phyloP scores from a whole-genome alignment of 2,888 invertebrate genomes.

The Phania funesta region DNA sequence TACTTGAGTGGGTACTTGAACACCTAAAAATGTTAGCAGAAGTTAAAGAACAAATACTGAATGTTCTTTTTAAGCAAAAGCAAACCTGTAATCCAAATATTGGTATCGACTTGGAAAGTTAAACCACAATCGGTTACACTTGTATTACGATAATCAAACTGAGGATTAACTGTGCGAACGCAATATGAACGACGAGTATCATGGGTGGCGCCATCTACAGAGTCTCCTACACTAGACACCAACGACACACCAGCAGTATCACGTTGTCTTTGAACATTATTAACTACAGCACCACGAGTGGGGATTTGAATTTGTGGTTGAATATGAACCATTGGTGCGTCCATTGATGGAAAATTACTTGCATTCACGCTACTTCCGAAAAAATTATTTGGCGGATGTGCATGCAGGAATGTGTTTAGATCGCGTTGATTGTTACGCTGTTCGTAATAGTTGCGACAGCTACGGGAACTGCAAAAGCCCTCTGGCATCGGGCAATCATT shows the following conservation, averaged over 20 bases:
- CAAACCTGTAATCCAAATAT: conserved; percentile 86
- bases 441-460: conserved; percentile 75
- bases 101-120: conserved; percentile 90
- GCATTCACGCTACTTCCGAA: conserved; percentile 54
- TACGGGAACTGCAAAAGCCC: conserved; percentile 84
- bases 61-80: background rate
- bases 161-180: conserved; percentile 84
- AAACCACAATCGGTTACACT: conserved; percentile 89
- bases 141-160: conserved; percentile 88
- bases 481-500: conserved; percentile 86
- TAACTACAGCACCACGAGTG: conserved; percentile 8
- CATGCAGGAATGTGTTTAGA: conserved; percentile 72
- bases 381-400: conserved; percentile 58
- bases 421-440: conserved; percentile 76
- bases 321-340: conserved; percentile 38
- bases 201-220: conserved; percentile 71
- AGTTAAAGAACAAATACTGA: background rate
- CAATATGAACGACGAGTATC: conserved; percentile 85
- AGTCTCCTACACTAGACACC: conserved; percentile 52
- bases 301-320: conserved; percentile 33
- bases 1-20: conserved; percentile 88
- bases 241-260: conserved; percentile 63
- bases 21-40: conserved; percentile 79
- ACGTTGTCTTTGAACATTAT: conserved; percentile 11
- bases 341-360: conserved; percentile 42